Conservation (phyloP, 2,113 vertebrate genomes). For the Neogobius melanostomus region DNA sequence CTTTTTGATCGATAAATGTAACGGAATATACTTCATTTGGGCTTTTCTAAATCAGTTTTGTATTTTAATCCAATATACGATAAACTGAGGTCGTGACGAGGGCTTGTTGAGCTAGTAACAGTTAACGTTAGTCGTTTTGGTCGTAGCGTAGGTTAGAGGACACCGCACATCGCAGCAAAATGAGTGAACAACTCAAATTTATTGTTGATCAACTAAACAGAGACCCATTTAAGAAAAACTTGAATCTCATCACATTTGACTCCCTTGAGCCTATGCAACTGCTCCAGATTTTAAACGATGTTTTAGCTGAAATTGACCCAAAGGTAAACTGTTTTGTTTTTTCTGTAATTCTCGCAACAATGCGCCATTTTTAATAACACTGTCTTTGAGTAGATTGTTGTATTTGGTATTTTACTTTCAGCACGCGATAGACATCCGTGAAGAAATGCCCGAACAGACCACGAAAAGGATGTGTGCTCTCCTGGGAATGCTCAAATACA, state of each 20-base stretch:
- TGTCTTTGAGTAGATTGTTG: not conserved
- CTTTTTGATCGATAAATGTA: not conserved
- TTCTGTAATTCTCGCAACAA: no score
- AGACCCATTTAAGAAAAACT: slow-evolving; percentile 94
- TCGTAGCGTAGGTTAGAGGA: no score
- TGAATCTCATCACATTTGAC: slow-evolving; percentile 96
- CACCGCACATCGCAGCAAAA: slow-evolving; percentile 50
- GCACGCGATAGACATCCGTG: slow-evolving; percentile 94
- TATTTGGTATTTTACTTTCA: slow-evolving; percentile 52
- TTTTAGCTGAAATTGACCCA: slow-evolving; percentile 93
- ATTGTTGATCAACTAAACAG: slow-evolving; percentile 94
- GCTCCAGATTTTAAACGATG: slow-evolving; percentile 91
- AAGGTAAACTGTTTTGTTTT: slow-evolving; percentile 79
- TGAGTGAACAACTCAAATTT: slow-evolving; percentile 95
- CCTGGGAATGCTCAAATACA: slow-evolving; percentile 93
- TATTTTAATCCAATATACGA: not conserved
- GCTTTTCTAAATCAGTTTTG: not conserved
- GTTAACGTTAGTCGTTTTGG: not conserved
- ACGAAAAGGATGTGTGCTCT: slow-evolving; percentile 89
- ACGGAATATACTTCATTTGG: not conserved
- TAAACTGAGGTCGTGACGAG: not conserved
- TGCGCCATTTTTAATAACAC: not conserved
- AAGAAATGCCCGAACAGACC: slow-evolving; percentile 94
- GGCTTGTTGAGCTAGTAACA: not conserved
- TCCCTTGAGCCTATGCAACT: slow-evolving; percentile 90